Evolutionary conservation across 2,113 vertebrate species (phyloP).

Genomic region (Salvator merianae): DNA sequence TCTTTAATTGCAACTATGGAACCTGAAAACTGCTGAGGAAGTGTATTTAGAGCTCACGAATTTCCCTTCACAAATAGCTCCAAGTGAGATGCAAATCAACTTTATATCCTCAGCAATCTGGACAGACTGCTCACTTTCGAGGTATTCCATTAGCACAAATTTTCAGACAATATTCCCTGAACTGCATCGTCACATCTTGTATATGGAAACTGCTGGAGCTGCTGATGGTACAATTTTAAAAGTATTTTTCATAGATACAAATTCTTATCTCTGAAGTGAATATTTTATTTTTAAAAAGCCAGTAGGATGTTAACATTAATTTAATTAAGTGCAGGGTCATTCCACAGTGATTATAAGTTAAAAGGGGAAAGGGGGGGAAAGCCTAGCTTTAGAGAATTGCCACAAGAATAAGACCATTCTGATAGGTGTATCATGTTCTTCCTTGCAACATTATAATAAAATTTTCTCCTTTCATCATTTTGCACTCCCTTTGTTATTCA

Average conservation of each 20-base stretch:
- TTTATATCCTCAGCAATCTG: slow-evolving; percentile 20
- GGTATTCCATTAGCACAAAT: slow-evolving; percentile 28
- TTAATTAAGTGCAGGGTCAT: slow-evolving; percentile 4
- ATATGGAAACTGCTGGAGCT: not conserved
- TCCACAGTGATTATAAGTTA: slow-evolving; percentile 17
- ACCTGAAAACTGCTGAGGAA: slow-evolving; percentile 33
- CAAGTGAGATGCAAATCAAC: slow-evolving; percentile 28
- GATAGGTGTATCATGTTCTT: slow-evolving; percentile 26
- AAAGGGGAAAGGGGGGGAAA: not conserved
- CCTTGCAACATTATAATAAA: not conserved
- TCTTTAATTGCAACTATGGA: slow-evolving; percentile 49
- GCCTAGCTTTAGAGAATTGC: not conserved
- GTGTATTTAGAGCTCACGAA: slow-evolving; percentile 41
- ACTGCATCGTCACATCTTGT: fast-evolving
- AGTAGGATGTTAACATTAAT: slow-evolving; percentile 4
- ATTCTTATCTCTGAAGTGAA: slow-evolving; percentile 18
- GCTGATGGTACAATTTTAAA: slow-evolving; percentile 6
- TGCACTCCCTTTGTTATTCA: not conserved
- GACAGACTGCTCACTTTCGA: not conserved
- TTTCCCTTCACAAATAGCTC: slow-evolving; percentile 15
- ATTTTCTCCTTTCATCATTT: not conserved
- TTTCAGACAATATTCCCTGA: not conserved
- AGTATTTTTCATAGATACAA: slow-evolving; percentile 17
- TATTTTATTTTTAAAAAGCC: slow-evolving; percentile 22
- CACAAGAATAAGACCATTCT: slow-evolving; percentile 28